These are phyloP conservation scores for Ceyx cyanopectus DNA, from an alignment of 2,113 vertebrate genomes.

Conservation along the genomic window DNA sequence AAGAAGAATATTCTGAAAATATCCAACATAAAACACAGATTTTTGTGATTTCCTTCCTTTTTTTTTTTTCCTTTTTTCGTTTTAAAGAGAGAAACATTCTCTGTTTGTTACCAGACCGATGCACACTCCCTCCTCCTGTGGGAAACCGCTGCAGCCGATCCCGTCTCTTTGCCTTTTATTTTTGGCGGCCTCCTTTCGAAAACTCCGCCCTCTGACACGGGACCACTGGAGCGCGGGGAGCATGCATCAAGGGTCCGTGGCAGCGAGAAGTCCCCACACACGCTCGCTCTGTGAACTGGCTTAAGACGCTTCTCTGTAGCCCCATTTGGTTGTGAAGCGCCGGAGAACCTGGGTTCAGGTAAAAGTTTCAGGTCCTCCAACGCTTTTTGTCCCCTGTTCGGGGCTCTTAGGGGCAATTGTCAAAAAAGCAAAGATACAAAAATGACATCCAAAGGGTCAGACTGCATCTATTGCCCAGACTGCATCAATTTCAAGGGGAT, in stretches of 20 bases:
- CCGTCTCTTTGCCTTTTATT: conserved; percentile 89
- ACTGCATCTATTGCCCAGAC: conserved; percentile 88
- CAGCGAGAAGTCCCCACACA: conserved; percentile 89
- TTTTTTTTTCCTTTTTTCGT: conserved; percentile 29
- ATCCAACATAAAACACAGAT: conserved; percentile 87
- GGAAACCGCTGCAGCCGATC: conserved; percentile 89
- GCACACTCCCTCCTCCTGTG: conserved; percentile 90
- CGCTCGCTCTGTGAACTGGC: conserved; percentile 88
- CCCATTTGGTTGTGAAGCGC: conserved; percentile 86
- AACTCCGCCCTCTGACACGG: conserved; percentile 88
- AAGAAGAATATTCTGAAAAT: conserved; percentile 84
- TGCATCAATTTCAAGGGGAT: conserved; percentile 82
- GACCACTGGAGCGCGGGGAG: conserved; percentile 90
- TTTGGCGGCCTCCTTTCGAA: conserved; percentile 89
- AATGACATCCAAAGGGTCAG: conserved; percentile 84
- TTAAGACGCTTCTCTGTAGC: conserved; percentile 88
- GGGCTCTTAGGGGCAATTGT: conserved; percentile 80
- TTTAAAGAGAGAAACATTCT: conserved; percentile 83
- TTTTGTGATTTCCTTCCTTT: conserved; percentile 72
- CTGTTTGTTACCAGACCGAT: conserved; percentile 90
- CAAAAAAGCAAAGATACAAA: conserved; percentile 81
- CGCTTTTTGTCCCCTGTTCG: conserved; percentile 77
- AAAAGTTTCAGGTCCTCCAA: conserved; percentile 88
- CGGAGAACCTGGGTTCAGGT: conserved; percentile 85
- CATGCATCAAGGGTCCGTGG: conserved; percentile 90